Conservation (phyloP, 2,113 vertebrate genomes). For the Crotalus viridis region DNA sequence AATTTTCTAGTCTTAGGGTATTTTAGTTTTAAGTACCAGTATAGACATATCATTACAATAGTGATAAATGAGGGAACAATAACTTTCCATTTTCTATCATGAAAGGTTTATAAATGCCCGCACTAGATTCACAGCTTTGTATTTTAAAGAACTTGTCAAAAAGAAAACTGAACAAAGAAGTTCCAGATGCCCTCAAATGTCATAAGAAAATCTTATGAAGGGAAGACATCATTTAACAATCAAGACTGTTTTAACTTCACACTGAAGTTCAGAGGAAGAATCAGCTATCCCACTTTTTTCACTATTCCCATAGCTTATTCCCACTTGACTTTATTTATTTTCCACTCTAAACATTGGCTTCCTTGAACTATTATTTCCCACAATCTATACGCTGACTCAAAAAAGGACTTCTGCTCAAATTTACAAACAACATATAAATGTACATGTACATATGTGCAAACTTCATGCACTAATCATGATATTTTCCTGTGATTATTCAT, state of each 20-base stretch:
- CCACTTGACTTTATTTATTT: slow-evolving; percentile 52
- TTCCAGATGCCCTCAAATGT: slow-evolving; percentile 22
- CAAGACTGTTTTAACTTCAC: slow-evolving; percentile 37
- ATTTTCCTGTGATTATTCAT: slow-evolving; percentile 62
- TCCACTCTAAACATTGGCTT: slow-evolving; percentile 49
- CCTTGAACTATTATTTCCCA: slow-evolving; percentile 58
- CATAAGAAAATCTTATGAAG: slow-evolving; percentile 33
- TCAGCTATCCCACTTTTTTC: slow-evolving; percentile 28
- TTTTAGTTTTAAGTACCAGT: background rate
- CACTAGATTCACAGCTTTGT: slow-evolving; percentile 14
- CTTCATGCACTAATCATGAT: slow-evolving; percentile 36
- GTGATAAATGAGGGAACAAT: background rate
- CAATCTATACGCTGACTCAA: slow-evolving; percentile 47
- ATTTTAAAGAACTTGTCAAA: background rate
- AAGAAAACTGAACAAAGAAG: slow-evolving; percentile 26
- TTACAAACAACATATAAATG: slow-evolving; percentile 41
- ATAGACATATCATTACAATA: background rate
- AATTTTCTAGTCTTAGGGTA: background rate
- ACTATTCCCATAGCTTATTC: slow-evolving; percentile 27
- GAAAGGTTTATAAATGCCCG: background rate
- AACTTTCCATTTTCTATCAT: background rate
- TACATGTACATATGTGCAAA: slow-evolving; percentile 41
- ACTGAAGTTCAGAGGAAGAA: slow-evolving; percentile 42
- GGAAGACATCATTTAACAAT: slow-evolving; percentile 34
- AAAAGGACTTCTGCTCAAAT: background rate